Percentiles rank a stretch among this genome's conserved stretches.
Conservation (phyloP, 2,113 vertebrate genomes). For the Amblyopsis rosae region DNA sequence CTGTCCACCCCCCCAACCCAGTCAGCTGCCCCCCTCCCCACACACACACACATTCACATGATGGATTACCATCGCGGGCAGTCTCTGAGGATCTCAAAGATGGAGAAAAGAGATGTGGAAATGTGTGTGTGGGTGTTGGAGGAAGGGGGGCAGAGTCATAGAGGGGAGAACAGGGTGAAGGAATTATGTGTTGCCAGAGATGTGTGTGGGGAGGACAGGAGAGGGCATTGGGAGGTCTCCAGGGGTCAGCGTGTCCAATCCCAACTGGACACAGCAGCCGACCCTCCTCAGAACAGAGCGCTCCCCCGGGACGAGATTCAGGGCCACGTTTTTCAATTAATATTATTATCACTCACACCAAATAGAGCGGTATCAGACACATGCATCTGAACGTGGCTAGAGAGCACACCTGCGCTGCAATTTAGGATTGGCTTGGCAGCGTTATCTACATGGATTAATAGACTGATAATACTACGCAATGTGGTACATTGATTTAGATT, state of each 20-base stretch:
- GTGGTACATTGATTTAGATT: neutral
- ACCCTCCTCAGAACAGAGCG: slow-evolving; percentile 27
- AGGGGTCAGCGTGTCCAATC: slow-evolving; percentile 77
- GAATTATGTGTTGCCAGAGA: slow-evolving; percentile 70
- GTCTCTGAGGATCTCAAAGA: slow-evolving; percentile 47
- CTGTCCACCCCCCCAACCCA: slow-evolving; percentile 30
- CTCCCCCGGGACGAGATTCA: slow-evolving; percentile 58
- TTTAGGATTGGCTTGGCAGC: slow-evolving; percentile 20
- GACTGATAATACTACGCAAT: slow-evolving; percentile 13
- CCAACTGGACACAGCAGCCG: slow-evolving; percentile 50
- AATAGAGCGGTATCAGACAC: slow-evolving; percentile 57
- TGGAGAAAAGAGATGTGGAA: neutral
- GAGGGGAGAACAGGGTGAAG: slow-evolving; percentile 57
- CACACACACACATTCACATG: slow-evolving; percentile 47
- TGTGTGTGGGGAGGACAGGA: slow-evolving; percentile 43
- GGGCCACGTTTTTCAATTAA: slow-evolving; percentile 62
- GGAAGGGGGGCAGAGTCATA: slow-evolving; percentile 58
- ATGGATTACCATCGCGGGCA: slow-evolving; percentile 72
- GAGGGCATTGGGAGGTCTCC: slow-evolving; percentile 58
- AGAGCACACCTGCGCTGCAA: slow-evolving; percentile 29
- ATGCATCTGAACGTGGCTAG: slow-evolving; percentile 41
- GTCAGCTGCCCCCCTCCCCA: slow-evolving; percentile 14
- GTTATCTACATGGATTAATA: slow-evolving; percentile 16
- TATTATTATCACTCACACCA: slow-evolving; percentile 67
- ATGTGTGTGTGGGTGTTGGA: slow-evolving; percentile 17